These are phyloP conservation scores for Dichetophora obliterata DNA, from an alignment of 2,888 invertebrate genomes.

Conservation along the genomic window DNA sequence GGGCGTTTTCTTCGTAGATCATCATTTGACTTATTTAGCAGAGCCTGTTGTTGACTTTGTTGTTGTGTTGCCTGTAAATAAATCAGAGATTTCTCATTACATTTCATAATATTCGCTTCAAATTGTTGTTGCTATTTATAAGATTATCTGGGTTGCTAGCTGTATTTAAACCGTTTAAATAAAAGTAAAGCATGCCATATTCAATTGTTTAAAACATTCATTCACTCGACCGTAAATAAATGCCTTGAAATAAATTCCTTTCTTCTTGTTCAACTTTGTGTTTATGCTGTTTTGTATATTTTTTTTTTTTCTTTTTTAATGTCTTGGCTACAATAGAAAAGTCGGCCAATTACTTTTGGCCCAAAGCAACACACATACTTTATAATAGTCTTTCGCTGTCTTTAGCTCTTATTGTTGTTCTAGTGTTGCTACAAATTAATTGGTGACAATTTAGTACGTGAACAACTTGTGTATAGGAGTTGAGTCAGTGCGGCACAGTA, in stretches of 20 bases:
- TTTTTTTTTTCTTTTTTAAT: constrained; percentile 16
- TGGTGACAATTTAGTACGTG: constrained; percentile 3
- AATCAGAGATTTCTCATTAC: no score
- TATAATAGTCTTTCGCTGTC: neutral
- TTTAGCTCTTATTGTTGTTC: constrained; percentile 4
- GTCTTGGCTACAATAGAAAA: constrained; percentile 14
- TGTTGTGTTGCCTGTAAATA: constrained; percentile 64
- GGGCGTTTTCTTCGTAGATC: constrained; percentile 82
- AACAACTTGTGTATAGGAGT: neutral
- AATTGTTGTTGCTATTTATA: no score
- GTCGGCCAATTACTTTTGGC: constrained; percentile 24
- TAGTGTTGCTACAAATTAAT: constrained; percentile 19
- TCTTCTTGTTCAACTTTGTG: constrained; percentile 1
- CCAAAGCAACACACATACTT: constrained; percentile 5
- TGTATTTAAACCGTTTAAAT: neutral
- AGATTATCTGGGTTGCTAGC: no score
- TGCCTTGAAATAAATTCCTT: neutral
- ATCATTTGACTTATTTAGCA: constrained; percentile 70
- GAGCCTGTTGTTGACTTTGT: constrained; percentile 67
- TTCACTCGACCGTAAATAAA: constrained; percentile 3
- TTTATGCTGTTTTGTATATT: constrained; percentile 8
- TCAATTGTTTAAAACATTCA: neutral
- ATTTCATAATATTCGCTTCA: neutral
- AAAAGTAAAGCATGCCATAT: neutral
- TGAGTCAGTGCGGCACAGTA: neutral